Evolutionary conservation across 2,888 invertebrate genomes (phyloP), one percentile per base, ranked within the genome.

Genomic region (Melangyna quadrimaculata): DNA sequence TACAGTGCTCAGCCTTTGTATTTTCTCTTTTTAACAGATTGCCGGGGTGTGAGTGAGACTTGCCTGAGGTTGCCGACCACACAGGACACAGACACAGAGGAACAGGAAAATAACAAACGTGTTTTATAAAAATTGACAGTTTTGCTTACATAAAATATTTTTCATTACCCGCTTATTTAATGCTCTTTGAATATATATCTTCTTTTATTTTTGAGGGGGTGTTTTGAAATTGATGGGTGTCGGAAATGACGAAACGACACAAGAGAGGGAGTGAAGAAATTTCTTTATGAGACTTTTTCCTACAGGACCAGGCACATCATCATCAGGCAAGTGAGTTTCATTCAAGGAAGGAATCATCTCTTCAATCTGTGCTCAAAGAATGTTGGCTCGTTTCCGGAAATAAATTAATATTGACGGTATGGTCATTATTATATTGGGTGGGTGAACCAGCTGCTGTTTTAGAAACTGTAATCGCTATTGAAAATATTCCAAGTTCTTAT

Each of bases 381-480:
- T 45, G 55, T 59, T 40, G 61, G 40, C n/a, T 65, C 73, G 48
- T 77, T 65, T 73, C 70, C 78, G 74, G 70, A 74, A 45, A 78
- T 83, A 83, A 78, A 83, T 83, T 78, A 74, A 65, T 74, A 78
- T 74, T 71, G 83, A 74, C 78, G 74, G 72, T 55, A 65, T 63
- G 73, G 78, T 70, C 73, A 63, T 69, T 73, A 73, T 74, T 24
- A 65, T 40, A 70, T 57, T 57, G 17, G 59, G 19, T 12, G 65
- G 59, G 29, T 61, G 67, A 27, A 80, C 63, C 82, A 83, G 74
- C 53, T 83, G 83, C 71, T 78, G 74, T 83, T 74, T 51, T 32
- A 55, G 59, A 29, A 53, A 53, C 53, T 19, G 51, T 67, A 78
- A 82, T 78, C 73, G 73, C 57, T 67, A 70, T 57, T 19, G 57